Evolutionary conservation across 2,797 vertebrate species (phyloP).

Genomic region (Ataeniobius toweri): DNA sequence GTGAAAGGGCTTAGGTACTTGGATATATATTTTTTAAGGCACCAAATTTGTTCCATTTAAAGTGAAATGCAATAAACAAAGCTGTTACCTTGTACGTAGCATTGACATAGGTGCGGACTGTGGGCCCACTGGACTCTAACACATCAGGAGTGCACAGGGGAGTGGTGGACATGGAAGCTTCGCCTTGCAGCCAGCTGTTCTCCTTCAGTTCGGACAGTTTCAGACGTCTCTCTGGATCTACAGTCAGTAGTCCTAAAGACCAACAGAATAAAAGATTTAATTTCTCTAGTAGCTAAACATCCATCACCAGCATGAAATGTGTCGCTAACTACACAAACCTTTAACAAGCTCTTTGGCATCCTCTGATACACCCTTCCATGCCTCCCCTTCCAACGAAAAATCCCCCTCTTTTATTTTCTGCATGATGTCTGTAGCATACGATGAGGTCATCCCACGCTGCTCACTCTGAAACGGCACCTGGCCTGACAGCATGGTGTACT

Average conservation of each 20-base stretch:
- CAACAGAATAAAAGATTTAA: neutral
- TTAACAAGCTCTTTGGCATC: conserved; percentile 92
- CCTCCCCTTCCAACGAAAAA: conserved; percentile 90
- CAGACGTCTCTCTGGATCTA: conserved; percentile 87
- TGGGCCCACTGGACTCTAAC: conserved; percentile 89
- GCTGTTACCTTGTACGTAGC: conserved; percentile 88
- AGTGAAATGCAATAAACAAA: neutral
- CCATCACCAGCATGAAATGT: neutral
- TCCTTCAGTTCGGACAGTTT: conserved; percentile 88
- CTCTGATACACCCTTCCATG: conserved; percentile 90
- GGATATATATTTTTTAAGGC: neutral
- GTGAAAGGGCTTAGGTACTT: no score
- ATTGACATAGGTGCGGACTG: conserved; percentile 90
- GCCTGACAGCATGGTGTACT: conserved; percentile 96
- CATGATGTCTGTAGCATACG: conserved; percentile 90
- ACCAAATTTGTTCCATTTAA: neutral
- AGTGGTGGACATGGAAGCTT: conserved; percentile 88
- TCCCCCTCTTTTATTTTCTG: conserved; percentile 92
- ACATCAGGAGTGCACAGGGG: conserved; percentile 92
- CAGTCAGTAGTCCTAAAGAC: conserved; percentile 86
- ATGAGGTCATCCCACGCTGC: conserved; percentile 84
- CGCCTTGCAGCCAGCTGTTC: conserved; percentile 91
- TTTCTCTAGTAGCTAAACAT: no score
- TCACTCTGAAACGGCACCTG: conserved; percentile 92
- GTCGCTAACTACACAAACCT: conserved; percentile 72